Percentiles rank a stretch among this genome's conserved stretches.
Evolutionary conservation across 2,888 invertebrate genomes (phyloP).

Genomic region (Aricia artaxerxes): DNA sequence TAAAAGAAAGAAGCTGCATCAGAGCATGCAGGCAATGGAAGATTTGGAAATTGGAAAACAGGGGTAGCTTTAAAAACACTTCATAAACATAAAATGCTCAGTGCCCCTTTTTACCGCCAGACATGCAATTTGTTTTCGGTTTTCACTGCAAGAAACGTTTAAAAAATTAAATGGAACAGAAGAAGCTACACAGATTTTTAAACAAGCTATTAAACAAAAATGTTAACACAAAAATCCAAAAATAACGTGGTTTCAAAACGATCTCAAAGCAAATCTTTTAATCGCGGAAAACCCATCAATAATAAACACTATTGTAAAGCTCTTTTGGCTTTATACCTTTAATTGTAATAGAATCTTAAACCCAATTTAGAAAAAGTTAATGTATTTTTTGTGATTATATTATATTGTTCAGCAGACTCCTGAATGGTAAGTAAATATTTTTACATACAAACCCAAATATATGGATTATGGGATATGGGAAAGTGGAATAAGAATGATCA

Average conservation of each 20-base stretch:
- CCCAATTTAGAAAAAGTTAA: too few species aligned
- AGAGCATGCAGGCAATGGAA: not conserved
- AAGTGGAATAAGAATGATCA: not conserved
- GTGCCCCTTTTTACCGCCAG: not conserved
- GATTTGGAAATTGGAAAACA: not conserved
- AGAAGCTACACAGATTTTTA: not conserved
- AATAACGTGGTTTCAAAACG: not conserved
- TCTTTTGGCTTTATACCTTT: too few species aligned
- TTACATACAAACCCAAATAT: too few species aligned
- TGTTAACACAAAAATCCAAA: not conserved
- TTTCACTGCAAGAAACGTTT: not conserved
- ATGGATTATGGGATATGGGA: not conserved
- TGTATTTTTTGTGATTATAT: not conserved
- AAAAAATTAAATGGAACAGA: not conserved
- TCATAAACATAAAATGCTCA: not conserved
- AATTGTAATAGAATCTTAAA: too few species aligned
- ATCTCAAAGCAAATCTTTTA: not conserved
- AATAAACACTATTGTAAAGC: not conserved
- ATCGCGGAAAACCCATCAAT: not conserved
- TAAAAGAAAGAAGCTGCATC: not conserved
- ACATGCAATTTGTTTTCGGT: not conserved
- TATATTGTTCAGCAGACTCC: not conserved
- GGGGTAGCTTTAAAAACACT: not conserved
- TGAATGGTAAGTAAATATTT: not conserved
- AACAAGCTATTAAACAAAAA: conserved; percentile 1